Evolutionary conservation across 2,113 vertebrate genomes (phyloP).

Genomic region (Indicator maculatus): DNA sequence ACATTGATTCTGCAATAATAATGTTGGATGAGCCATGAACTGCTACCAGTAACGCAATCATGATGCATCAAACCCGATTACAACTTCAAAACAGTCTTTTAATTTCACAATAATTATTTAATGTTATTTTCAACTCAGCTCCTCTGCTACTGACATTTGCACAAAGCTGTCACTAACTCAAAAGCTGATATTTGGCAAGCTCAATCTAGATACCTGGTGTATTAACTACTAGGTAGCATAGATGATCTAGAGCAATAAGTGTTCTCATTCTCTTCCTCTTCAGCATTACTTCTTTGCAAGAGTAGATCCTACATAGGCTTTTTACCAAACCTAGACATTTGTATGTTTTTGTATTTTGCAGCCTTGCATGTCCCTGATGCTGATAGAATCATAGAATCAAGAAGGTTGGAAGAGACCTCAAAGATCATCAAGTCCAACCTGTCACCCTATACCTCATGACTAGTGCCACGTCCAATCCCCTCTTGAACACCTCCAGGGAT

Average conservation of each 20-base stretch:
- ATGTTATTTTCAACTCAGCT: background rate
- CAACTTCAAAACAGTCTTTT: background rate
- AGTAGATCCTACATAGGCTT: background rate
- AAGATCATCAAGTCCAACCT: too few relatives aligned
- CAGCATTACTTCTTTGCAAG: background rate
- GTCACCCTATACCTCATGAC: too few relatives aligned
- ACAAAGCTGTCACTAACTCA: background rate
- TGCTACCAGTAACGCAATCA: background rate
- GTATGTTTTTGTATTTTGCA: background rate
- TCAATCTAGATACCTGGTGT: background rate
- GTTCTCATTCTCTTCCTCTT: background rate
- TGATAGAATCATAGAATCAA: too few relatives aligned
- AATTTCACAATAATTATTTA: slow-evolving; percentile 41
- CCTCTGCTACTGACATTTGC: background rate
- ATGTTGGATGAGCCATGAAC: background rate
- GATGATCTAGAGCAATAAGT: background rate
- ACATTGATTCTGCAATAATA: background rate
- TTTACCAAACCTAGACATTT: background rate
- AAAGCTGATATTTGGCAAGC: background rate
- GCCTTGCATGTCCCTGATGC: background rate
- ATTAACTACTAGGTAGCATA: background rate
- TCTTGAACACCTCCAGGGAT: too few relatives aligned
- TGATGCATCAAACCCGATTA: background rate
- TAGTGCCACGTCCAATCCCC: too few relatives aligned
- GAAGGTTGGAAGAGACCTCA: too few relatives aligned